Conservation (phyloP, 1,140 invertebrate species). For the Apis florea region DNA sequence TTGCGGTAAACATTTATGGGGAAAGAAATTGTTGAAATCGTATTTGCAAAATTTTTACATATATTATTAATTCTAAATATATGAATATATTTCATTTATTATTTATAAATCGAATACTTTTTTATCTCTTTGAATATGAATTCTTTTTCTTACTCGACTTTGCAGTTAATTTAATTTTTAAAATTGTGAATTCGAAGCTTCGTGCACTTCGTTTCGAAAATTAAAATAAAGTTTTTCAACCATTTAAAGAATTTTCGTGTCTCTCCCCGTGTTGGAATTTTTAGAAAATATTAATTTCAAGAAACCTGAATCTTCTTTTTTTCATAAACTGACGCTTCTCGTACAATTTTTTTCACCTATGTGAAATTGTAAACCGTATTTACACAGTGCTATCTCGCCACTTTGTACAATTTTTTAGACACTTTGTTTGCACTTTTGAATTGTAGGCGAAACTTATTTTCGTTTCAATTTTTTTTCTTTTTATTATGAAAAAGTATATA, state of each 20-base stretch:
- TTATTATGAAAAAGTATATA: too few relatives aligned
- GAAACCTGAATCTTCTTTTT: not conserved
- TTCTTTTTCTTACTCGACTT: not conserved
- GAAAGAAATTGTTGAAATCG: too few relatives aligned
- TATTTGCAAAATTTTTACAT: too few relatives aligned
- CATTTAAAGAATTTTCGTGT: not conserved
- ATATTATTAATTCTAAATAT: too few relatives aligned
- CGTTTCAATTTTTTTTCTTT: too few relatives aligned
- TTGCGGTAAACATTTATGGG: too few relatives aligned
- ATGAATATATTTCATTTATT: too few relatives aligned
- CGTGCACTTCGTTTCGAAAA: not conserved
- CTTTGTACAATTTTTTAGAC: not conserved
- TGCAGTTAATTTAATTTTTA: not conserved
- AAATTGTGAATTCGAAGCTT: not conserved
- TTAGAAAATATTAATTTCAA: not conserved
- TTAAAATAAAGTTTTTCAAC: not conserved
- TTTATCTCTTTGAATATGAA: too few relatives aligned
- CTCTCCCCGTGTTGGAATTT: accelerated
- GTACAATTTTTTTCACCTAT: too few relatives aligned
- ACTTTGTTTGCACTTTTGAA: not conserved
- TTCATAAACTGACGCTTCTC: too few relatives aligned
- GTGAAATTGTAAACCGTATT: not conserved
- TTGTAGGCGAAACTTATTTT: too few relatives aligned
- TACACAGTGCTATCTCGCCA: not conserved
- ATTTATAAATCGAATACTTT: not conserved